Base-by-base conservation (phyloP, 2,888 invertebrate genomes). In the Ormyrus rosae region DNA sequence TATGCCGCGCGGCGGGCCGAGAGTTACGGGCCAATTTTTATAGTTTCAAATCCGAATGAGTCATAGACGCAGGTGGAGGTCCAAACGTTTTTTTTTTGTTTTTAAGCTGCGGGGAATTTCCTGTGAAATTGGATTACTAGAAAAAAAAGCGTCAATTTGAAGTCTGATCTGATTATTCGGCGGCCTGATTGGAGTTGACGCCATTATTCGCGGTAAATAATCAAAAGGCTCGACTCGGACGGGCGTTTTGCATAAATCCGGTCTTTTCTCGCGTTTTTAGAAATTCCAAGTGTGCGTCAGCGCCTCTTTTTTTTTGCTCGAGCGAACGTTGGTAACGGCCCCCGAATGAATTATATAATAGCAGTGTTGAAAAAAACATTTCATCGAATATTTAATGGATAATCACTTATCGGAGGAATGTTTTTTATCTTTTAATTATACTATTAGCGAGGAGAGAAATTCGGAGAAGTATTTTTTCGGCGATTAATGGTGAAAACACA, bases 381-480 rank as follows among this genome's bases (percentile, higher is more conserved):
- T 77, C 56, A 50, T 50, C 70, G 55, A 9, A 63, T 69, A 48
- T 10, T 55, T 68, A 50, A 48, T 34, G 67, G 50, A 45, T 34
- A 53, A 65, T 68, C 75, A 61, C 68, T 75, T 70, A 64, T 70
- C 69, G 63, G 11, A 10, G 56, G 70, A 77, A 77, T 77, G 63
- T 19, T 64, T 64, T 55, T 77, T 77, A 70, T 70, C 69, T 60
- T 63, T 70, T 77, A 70, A 77, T 76, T 77, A 76, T 55, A 69
- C 61, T 61, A 58, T 50, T 67, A 67, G 56, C 7, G n/a, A 50
- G 34, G 55, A 46, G 46, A 67, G 46, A 67, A 67, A 73, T 51
- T 72, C 48, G 51, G 50, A 48, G 53, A 63, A 46, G 63, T 53
- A 10, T 10, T 45, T 11, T 34, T 34, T 56, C 6, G 50, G 8